phyloP scores from a whole-genome alignment of 2,113 vertebrate genomes.

The Gymnorhina tibicen region DNA sequence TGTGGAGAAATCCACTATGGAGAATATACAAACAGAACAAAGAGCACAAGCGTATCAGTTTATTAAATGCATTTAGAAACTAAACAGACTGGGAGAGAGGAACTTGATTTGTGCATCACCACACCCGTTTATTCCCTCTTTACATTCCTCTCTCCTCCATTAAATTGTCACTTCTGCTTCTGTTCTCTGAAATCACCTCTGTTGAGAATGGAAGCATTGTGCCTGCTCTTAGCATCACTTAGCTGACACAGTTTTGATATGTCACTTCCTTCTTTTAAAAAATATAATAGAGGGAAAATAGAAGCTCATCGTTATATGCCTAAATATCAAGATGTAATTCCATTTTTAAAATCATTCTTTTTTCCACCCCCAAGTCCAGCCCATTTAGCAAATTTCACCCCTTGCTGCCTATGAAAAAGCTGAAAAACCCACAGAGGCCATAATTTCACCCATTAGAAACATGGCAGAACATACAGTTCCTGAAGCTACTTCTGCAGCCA shows the following conservation, averaged over 20 bases:
- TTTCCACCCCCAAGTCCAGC: neutral
- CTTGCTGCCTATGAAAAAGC: neutral
- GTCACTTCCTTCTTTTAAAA: neutral
- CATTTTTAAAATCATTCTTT: neutral
- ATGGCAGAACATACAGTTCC: neutral
- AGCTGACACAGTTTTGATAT: neutral
- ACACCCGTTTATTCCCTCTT: neutral
- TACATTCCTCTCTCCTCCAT: neutral
- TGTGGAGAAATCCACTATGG: constrained; percentile 26
- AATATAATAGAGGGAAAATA: neutral
- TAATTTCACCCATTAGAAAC: neutral
- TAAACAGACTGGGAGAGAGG: neutral
- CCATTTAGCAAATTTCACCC: neutral
- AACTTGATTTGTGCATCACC: neutral
- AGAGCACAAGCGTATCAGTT: constrained; percentile 22
- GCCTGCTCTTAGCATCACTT: neutral
- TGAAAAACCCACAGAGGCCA: neutral
- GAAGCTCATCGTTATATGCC: neutral
- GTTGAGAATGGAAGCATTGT: neutral
- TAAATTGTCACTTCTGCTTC: neutral
- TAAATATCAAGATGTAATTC: neutral
- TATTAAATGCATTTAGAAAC: neutral
- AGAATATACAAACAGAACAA: constrained; percentile 47
- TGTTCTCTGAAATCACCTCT: neutral
- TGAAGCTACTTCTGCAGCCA: neutral